A percentile compares a stretch with the other conserved stretches of the same genome.
phyloP scores from a whole-genome alignment of 2,797 vertebrate genomes.

The Schizothorax lantsangensis region DNA sequence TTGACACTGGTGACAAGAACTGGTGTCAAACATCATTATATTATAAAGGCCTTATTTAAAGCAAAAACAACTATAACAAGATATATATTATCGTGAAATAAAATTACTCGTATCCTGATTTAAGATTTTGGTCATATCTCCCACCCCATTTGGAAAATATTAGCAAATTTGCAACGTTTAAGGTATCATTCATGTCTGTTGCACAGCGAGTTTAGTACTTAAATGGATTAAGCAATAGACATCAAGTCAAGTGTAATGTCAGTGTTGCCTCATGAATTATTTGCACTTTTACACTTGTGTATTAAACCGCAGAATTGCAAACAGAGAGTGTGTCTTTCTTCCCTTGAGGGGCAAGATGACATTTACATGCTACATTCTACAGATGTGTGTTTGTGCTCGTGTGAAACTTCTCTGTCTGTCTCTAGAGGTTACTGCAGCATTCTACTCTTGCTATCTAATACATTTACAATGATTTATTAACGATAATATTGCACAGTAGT shows the following conservation, averaged over 20 bases:
- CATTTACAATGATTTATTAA: not conserved
- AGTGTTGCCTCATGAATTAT: not conserved
- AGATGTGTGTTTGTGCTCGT: not conserved
- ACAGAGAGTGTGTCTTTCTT: not conserved
- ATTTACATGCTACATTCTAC: not conserved
- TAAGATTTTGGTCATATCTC: not conserved
- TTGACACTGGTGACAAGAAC: not conserved
- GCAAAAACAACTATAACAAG: not conserved
- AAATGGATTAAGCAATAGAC: not conserved
- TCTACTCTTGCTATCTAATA: not conserved
- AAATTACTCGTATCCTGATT: not conserved
- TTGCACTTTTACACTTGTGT: not conserved
- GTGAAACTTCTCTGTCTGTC: not conserved
- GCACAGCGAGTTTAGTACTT: not conserved
- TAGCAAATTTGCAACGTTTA: not conserved
- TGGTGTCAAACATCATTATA: not conserved
- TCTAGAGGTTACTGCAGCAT: not conserved
- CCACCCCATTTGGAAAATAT: not conserved
- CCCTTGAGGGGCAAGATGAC: not conserved
- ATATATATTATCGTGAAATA: not conserved
- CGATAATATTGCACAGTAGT: not conserved
- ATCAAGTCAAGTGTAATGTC: too few relatives aligned
- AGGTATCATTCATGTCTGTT: not conserved
- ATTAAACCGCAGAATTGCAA: not conserved
- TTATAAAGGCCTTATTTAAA: not conserved